Conservation (phyloP, 2,113 vertebrate genomes). For the Labeo rohita region DNA sequence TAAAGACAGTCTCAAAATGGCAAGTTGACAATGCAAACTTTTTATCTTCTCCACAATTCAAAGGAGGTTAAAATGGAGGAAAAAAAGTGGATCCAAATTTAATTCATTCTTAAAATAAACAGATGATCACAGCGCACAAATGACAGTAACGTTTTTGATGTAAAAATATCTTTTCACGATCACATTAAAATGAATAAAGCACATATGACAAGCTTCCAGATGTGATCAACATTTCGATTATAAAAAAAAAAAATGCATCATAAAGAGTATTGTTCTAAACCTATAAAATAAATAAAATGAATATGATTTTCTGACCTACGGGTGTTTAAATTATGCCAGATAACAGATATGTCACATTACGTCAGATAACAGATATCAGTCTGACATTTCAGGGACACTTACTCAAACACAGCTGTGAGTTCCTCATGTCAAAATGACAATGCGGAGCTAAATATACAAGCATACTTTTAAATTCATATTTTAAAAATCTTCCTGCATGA, state of each 20-base stretch:
- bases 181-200: neutral
- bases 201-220: neutral
- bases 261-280: neutral
- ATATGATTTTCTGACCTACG: neutral
- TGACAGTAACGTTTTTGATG: neutral
- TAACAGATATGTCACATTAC: constrained; percentile 19
- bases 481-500: neutral
- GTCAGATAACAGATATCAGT: constrained; percentile 4
- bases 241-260: neutral
- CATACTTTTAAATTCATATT: neutral
- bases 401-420: neutral
- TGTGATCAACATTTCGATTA: neutral
- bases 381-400: constrained; percentile 20
- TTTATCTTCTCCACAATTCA: neutral
- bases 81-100: constrained; percentile 6
- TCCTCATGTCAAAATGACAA: neutral
- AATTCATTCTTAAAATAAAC: constrained; percentile 5
- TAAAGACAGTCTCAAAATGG: neutral
- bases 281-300: neutral
- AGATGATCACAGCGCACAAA: neutral
- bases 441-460: neutral
- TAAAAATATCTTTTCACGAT: neutral
- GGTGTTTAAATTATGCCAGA: constrained; percentile 10
- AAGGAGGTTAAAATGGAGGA: neutral
- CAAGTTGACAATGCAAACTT: neutral